A percentile compares a stretch with the other conserved stretches of the same genome.
Evolutionary conservation across 2,113 vertebrate species (phyloP).

Genomic region (Laterallus jamaicensis): DNA sequence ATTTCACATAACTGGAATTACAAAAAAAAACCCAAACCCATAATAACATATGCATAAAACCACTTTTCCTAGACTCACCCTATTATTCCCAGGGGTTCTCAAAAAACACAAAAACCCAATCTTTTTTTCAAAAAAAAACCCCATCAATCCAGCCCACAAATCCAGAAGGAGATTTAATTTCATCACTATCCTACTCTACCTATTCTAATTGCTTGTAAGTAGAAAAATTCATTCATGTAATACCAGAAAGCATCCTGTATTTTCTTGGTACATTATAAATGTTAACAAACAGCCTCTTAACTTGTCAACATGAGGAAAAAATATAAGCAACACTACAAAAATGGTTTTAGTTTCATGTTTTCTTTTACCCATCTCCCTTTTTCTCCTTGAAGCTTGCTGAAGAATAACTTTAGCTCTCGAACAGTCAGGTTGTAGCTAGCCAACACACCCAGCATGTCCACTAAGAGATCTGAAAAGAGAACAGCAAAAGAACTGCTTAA

Average conservation of each 20-base stretch:
- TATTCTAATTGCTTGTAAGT: background rate
- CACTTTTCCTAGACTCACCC: background rate
- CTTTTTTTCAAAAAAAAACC: no score
- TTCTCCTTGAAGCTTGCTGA: slow-evolving; percentile 96
- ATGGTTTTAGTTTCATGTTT: background rate
- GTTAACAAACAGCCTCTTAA: background rate
- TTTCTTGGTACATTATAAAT: background rate
- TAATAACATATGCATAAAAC: background rate
- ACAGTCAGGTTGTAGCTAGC: slow-evolving; percentile 98
- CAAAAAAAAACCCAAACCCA: background rate
- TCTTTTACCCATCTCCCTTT: slow-evolving; percentile 94
- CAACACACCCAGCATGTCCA: slow-evolving; percentile 96
- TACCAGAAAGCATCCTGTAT: background rate
- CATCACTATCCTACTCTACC: background rate
- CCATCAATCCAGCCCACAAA: background rate
- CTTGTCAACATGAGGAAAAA: background rate
- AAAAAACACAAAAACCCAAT: no score
- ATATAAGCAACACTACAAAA: background rate
- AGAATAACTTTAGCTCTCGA: slow-evolving; percentile 95
- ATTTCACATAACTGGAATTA: background rate
- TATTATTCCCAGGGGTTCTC: background rate
- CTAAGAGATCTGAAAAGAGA: slow-evolving; percentile 86
- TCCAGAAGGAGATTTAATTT: background rate
- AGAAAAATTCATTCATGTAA: background rate
- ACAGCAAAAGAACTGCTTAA: background rate